Evolutionary conservation across 92 coral and sea anemone genomes (phyloP).

Genomic region (Desmophyllum pertusum): DNA sequence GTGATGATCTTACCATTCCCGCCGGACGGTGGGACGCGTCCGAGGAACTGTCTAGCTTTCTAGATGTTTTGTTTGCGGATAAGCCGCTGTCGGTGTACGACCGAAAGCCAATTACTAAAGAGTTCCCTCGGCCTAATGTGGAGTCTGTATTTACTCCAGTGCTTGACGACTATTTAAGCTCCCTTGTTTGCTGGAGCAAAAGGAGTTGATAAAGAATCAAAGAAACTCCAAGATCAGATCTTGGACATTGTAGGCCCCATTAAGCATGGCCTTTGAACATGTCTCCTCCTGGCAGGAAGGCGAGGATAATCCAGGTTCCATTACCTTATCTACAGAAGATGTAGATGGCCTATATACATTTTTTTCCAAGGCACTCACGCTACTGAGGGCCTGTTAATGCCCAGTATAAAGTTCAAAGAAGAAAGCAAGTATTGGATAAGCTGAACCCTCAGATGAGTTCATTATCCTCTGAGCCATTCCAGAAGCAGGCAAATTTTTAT

Average conservation of each 20-base stretch:
- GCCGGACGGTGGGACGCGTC: constrained; percentile 35
- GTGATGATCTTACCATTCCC: constrained; percentile 22
- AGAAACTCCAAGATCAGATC: constrained; percentile 48
- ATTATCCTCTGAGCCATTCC: constrained; percentile 58
- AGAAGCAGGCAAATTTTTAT: constrained; percentile 53
- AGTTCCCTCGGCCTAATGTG: constrained; percentile 23
- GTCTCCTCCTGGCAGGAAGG: not conserved
- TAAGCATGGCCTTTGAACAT: constrained; percentile 33
- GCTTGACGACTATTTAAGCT: constrained; percentile 29
- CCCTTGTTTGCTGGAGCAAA: constrained; percentile 43
- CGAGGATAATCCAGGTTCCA: not conserved
- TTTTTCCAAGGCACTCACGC: constrained; percentile 55
- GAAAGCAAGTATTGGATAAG: constrained; percentile 44
- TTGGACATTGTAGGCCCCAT: constrained; percentile 46
- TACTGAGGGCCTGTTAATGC: constrained; percentile 21
- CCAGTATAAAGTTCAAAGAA: constrained; percentile 29
- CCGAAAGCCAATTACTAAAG: constrained; percentile 25
- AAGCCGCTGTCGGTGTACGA: constrained; percentile 16
- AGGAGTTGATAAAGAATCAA: constrained; percentile 34
- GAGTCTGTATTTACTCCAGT: constrained; percentile 39
- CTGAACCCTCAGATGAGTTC: constrained; percentile 54
- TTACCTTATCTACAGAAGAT: not conserved
- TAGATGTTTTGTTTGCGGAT: constrained; percentile 21
- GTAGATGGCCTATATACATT: not conserved
- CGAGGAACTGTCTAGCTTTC: constrained; percentile 19